Conservation (phyloP, 2,888 invertebrate genomes). For the Aporophyla nigra region DNA sequence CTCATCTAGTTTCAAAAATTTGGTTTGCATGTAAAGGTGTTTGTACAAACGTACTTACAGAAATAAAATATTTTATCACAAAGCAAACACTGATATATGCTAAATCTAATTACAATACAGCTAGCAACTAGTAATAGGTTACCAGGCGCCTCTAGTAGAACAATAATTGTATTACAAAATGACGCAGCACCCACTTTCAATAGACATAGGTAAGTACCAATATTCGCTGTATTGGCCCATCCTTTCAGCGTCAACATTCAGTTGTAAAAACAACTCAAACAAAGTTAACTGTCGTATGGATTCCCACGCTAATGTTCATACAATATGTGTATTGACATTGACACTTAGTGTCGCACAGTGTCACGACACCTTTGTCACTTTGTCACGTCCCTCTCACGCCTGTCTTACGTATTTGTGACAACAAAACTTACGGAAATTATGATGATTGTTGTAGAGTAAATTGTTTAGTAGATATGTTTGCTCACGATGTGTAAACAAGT, state of each 20-base stretch:
- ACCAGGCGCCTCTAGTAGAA: neutral
- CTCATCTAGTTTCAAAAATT: too few relatives aligned
- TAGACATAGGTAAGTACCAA: neutral
- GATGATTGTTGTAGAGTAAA: constrained; percentile 31
- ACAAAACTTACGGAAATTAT: constrained; percentile 52
- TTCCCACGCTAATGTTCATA: constrained; percentile 77
- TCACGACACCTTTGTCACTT: constrained; percentile 76
- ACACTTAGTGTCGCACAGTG: constrained; percentile 71
- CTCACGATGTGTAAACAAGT: constrained; percentile 16
- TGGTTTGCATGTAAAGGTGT: too few relatives aligned
- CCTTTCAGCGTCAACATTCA: constrained; percentile 50
- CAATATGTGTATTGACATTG: constrained; percentile 69
- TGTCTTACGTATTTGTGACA: constrained; percentile 23
- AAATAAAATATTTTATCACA: too few relatives aligned
- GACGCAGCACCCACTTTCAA: neutral
- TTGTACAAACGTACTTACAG: too few relatives aligned
- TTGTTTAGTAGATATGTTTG: constrained; percentile 36
- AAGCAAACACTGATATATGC: too few relatives aligned
- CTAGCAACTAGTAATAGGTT: neutral
- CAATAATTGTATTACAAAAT: constrained; percentile 1
- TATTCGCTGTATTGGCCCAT: constrained; percentile 32
- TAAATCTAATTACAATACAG: neutral
- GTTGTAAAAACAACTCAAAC: constrained; percentile 59
- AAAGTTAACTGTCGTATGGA: constrained; percentile 50
- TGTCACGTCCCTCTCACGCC: constrained; percentile 45